Base-by-base conservation (phyloP, 2,797 vertebrate species). In the Malacoraja senta region DNA sequence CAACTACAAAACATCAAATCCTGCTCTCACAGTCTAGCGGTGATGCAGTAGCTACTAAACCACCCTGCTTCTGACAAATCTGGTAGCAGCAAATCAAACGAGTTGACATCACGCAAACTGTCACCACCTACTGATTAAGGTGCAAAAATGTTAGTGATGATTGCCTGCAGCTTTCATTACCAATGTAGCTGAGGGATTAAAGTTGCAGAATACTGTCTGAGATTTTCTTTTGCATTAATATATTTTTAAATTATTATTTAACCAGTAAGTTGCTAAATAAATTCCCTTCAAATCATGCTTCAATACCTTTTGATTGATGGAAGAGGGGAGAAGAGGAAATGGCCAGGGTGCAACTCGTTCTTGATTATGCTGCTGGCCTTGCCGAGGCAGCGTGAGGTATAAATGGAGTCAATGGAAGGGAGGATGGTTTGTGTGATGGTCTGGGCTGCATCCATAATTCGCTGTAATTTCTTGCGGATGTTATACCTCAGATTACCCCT, bases 101-200 rank as follows among this genome's bases (percentile, higher is more conserved):
- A 38, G 32, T 38, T 44, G 65, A 72, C 32, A 13, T 91, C 21
- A 26, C 26, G 68, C 88, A 15, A 61, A 44, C 88, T 38, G 65
- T 91, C 88, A 91, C 88, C 65, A 91, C 65, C 88, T 91, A 72
- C 88, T 72, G 35, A 24, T 26, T 19, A 91, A 71, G 65, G 68
- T 68, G 32, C 35, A 91, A 38, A 72, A 72, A 91, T n/a, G 61
- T 72, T 9, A 8, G 21, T 8, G 3, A 38, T 2, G 17, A 26
- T 38, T 72, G 88, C 32, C 35, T 68, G 68, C 68, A 38, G 17
- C 17, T 71, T 91, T 91, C 68, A 32, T 71, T 91, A 72, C 68
- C 3, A 26, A 38, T 91, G n/a, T 90, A 1, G 63, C 17, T 38
- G 32, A 24, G 8, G 63, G 63, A 90, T 65, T 71, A 32, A 38